Percentiles rank a stretch among this genome's conserved stretches.
These are phyloP conservation scores for Aporophyla lueneburgensis DNA, from an alignment of 2,888 invertebrate species.

Conservation along the genomic window DNA sequence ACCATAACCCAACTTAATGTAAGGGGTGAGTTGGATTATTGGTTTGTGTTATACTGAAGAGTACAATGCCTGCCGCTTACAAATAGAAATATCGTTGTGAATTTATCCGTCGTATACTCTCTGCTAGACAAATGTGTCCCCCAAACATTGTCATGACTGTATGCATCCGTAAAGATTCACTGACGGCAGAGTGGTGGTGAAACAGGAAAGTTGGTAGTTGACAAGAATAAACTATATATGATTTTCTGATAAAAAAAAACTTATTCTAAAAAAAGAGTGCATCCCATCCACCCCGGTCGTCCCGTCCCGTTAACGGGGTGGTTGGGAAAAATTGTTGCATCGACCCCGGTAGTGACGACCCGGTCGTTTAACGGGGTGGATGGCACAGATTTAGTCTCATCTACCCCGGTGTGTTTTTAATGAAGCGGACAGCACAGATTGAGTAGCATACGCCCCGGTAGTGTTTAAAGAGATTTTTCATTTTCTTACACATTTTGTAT, in stretches of 20 bases:
- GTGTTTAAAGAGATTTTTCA: too few relatives aligned
- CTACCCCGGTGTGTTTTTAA: too few relatives aligned
- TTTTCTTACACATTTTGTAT: too few relatives aligned
- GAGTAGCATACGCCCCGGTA: too few relatives aligned
- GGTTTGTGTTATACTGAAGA: background rate
- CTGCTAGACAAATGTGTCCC: background rate
- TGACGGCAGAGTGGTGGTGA: background rate
- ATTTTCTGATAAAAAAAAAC: background rate
- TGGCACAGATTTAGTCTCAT: too few relatives aligned
- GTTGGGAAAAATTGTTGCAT: too few relatives aligned
- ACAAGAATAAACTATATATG: background rate
- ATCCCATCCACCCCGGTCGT: too few relatives aligned
- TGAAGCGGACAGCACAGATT: too few relatives aligned
- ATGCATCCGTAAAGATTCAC: too few relatives aligned
- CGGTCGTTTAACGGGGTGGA: too few relatives aligned
- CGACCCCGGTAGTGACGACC: too few relatives aligned
- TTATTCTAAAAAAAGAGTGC: background rate
- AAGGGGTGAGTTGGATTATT: conserved; percentile 1
- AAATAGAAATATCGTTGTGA: background rate
- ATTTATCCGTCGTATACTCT: background rate
- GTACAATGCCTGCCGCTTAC: background rate
- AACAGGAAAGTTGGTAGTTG: background rate
- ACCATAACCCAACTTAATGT: background rate
- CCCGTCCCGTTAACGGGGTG: too few relatives aligned
- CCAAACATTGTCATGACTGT: background rate